A percentile compares a stretch with the other conserved stretches of the same genome.
Conservation (phyloP, 2,797 vertebrate species). For the Hypotaenidia philippensis region DNA sequence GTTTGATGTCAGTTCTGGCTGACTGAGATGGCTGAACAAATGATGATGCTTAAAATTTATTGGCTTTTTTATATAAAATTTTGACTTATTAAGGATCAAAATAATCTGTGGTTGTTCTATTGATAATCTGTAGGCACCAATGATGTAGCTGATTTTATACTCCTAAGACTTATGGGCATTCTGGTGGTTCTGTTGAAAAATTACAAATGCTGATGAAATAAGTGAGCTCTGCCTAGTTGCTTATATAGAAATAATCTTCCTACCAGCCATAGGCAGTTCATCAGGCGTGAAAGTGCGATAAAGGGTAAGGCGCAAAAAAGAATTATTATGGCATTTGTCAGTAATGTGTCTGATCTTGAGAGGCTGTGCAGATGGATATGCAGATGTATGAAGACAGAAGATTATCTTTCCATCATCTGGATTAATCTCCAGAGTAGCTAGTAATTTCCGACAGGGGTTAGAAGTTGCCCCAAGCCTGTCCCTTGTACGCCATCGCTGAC, state of each 20-base stretch:
- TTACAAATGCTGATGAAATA: conserved; percentile 11
- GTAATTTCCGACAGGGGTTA: conserved; percentile 48
- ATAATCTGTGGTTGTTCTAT: not conserved
- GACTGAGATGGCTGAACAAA: not conserved
- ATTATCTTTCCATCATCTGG: conserved; percentile 73
- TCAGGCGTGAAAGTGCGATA: conserved; percentile 57
- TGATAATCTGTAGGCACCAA: not conserved
- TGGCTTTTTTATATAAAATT: not conserved
- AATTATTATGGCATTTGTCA: conserved; percentile 80
- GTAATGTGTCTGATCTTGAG: conserved; percentile 79
- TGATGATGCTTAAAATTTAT: not conserved
- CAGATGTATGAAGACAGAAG: conserved; percentile 81
- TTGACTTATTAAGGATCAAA: not conserved
- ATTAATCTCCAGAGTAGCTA: conserved; percentile 66
- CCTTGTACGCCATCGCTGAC: not conserved
- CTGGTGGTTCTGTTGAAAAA: conserved; percentile 24
- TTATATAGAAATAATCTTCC: conserved; percentile 27
- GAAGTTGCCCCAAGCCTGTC: not conserved
- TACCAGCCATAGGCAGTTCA: conserved; percentile 18
- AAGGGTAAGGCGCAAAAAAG: conserved; percentile 35
- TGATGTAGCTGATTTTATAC: not conserved
- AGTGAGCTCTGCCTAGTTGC: not conserved
- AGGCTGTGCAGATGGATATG: conserved; percentile 82
- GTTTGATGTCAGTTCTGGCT: not conserved
- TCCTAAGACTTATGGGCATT: not conserved